These are phyloP conservation scores for Belonocnema kinseyi DNA, from an alignment of 1,140 invertebrate species.

Conservation along the genomic window DNA sequence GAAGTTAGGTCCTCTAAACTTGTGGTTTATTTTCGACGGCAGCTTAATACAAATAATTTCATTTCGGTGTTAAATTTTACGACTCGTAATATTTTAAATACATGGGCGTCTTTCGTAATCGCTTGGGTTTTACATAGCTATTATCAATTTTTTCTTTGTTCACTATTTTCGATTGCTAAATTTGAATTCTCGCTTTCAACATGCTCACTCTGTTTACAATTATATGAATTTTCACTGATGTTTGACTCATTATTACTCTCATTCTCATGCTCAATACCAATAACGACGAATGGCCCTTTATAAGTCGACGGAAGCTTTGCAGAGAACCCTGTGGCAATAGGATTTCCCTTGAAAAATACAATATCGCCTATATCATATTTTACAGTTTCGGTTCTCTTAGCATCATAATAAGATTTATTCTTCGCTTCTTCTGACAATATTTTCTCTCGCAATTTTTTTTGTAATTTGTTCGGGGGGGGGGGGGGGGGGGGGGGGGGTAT, in stretches of 20 bases:
- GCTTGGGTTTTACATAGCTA: conserved; percentile 30
- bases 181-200: too few species aligned
- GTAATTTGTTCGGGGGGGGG: conserved; percentile 18
- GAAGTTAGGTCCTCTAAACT: too few species aligned
- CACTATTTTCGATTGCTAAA: conserved; percentile 2
- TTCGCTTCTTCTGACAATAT: conserved; percentile 18
- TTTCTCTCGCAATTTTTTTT: neutral
- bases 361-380: conserved; percentile 45
- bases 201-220: too few species aligned
- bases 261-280: neutral
- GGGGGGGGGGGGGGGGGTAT: too few species aligned
- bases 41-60: too few species aligned
- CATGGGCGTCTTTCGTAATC: neutral
- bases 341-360: conserved; percentile 42
- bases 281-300: conserved; percentile 32
- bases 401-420: conserved; percentile 44
- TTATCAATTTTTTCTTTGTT: conserved; percentile 25
- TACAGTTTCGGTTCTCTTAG: conserved; percentile 36
- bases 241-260: too few species aligned
- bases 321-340: conserved; percentile 31
- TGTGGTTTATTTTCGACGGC: too few species aligned
- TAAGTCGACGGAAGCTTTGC: conserved; percentile 38
- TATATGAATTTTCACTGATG: too few species aligned
- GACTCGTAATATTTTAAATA: too few species aligned
- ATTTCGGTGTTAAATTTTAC: too few species aligned